Base-by-base conservation (phyloP, 2,113 vertebrate genomes). In the pig (Sus scrofa) region DNA sequence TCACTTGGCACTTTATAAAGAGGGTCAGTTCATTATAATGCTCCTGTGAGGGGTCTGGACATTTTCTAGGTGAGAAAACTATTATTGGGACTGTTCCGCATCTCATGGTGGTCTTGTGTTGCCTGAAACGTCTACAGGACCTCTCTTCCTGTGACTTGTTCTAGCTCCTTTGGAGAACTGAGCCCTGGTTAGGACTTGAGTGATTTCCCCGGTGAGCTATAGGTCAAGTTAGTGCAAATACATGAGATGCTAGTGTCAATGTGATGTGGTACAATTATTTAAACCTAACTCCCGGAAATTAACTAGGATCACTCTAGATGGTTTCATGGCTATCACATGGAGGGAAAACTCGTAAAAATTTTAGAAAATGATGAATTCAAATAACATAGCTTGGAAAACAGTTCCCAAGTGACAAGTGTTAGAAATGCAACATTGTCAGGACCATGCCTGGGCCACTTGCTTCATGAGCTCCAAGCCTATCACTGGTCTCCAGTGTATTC, bases 341-440 rank as follows among this genome's bases (percentile, higher is more conserved):
- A 86, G n/a, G 67, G 83, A 87, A 94, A 73, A 60, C 26, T 84
- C 50, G 84, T 62, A 30, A 63, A 65, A 73, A 39, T 22, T 68
- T 91, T 34, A 26, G 81, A 65, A 74, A 67, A 94, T 34, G 68
- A 96, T 74, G 67, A 92, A 73, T 84, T 96, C 39, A 83, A 78
- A 94, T 74, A 30, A 85, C 85, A 52, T 15, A 62, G 70, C 30
- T 44, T 74, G 39, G 82, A 93, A 93, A 81, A 58, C 30, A 87
- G 86, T n/a, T 90, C 26, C 75, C 34, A 68, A 89, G 54, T 22
- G 37, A 19, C 52, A 56, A 10, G 44, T 7, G 4, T 19, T 52
- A 75, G 75, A 62, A 75, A 54, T 2, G 4, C 12, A 63, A 63
- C 19, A 7, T 4, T 44, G 44, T 44, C 3, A 24, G 70, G 54